Conservation (phyloP, 2,113 vertebrate species). For the Phalacrocorax carbo region DNA sequence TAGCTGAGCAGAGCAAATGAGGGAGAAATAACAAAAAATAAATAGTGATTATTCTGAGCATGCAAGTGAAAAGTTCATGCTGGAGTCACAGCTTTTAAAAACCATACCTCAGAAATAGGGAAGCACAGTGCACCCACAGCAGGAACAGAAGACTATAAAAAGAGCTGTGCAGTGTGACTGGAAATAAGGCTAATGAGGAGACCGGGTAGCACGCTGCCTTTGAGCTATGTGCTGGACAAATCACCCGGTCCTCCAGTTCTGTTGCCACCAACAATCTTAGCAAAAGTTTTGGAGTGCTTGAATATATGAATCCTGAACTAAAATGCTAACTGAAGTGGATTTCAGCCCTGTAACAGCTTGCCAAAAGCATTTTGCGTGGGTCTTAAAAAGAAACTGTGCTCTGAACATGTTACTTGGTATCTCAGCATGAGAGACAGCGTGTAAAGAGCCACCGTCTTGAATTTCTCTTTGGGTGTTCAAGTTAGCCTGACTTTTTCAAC, state of each 20-base stretch:
- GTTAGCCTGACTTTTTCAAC: neutral
- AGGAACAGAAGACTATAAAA: neutral
- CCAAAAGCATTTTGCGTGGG: neutral
- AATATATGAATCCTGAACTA: neutral
- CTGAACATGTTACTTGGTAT: neutral
- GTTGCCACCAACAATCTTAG: neutral
- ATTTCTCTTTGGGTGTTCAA: neutral
- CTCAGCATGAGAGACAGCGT: neutral
- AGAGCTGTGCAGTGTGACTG: neutral
- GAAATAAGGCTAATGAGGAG: neutral
- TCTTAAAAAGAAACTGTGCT: neutral
- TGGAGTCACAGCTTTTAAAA: neutral
- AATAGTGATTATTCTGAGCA: neutral
- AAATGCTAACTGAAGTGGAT: neutral
- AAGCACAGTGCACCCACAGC: neutral
- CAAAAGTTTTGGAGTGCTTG: neutral
- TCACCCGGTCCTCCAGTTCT: neutral
- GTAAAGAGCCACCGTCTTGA: neutral
- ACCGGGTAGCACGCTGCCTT: fast-evolving
- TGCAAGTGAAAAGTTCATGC: neutral
- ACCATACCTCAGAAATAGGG: fast-evolving
- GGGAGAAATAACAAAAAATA: neutral
- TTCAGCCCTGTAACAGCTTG: neutral
- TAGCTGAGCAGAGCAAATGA: neutral
- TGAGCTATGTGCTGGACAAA: neutral